Evolutionary conservation across 2,888 invertebrate species (phyloP), one percentile per base, ranked within the genome.

Genomic region (Cybosia mesomella): DNA sequence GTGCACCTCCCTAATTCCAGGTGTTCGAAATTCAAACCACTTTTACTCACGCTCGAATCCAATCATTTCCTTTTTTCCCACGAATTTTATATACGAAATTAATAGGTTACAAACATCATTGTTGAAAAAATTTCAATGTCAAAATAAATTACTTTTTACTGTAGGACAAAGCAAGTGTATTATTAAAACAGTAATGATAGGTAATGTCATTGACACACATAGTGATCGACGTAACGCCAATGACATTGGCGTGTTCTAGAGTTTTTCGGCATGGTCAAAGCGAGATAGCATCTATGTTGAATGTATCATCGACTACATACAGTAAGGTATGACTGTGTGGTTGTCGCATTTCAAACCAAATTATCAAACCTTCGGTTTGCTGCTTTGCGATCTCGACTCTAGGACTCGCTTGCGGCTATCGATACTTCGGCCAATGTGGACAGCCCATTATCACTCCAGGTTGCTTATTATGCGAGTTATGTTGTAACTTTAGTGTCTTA

Each of bases 191-290:
- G 74, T 75, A 77, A 76, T 76, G 68, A 76, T 67, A 70, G 66
- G 74, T 68, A 82, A 73, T 82, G 91, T 85, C 91, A 91, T 91
- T 91, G 91, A 91, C 91, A 91, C 60, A 91, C 89, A 86, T 90
- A 77, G 64, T 18, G 75, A 79, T 70, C 85, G 87, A 87, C 80
- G 87, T 90, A 88, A 88, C 71, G 59, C 75, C 71, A 78, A 75
- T 75, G 66, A 70, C 66, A 58, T 54, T 24, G 65, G 58, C 62
- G 71, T 70, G 73, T 62, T 49, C 58, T 67, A 36, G 0, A 43
- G 22, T 54, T 0, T 39, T 54, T 21, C 10, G 32, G 32, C 53
- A 34, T 22, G 2, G 39, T n/a, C n/a, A 21, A n/a, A 54, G 10
- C 10, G 28, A 39, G 34, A 11, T 66, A 3, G 59, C 24, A 49